Percentiles rank a stretch among this genome's conserved stretches.
These are phyloP conservation scores for Ardeotis arabs DNA, from an alignment of 2,113 vertebrate genomes.

Conservation along the genomic window DNA sequence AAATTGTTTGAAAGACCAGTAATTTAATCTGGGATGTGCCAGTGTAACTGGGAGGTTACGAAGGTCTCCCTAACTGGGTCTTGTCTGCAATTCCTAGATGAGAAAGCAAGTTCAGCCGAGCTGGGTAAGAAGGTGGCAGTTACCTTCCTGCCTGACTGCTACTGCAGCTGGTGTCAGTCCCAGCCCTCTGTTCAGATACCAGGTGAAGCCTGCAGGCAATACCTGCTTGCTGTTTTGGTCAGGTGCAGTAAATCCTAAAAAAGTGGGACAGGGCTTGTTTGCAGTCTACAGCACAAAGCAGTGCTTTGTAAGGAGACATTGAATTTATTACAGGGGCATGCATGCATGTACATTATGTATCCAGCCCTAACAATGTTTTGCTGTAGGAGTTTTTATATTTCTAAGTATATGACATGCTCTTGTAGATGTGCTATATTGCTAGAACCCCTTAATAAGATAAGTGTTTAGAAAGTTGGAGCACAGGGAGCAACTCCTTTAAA, in stretches of 20 bases:
- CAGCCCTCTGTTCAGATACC: neutral
- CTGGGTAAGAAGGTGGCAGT: neutral
- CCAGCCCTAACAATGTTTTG: neutral
- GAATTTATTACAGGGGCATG: neutral
- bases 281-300: neutral
- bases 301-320: neutral
- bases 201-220: slow-evolving; percentile 18
- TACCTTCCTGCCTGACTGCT: neutral
- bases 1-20: neutral
- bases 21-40: neutral
- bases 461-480: neutral
- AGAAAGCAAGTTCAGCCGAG: neutral
- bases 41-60: neutral
- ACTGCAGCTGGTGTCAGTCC: neutral
- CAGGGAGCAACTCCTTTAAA: neutral
- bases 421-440: neutral
- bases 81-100: neutral
- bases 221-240: neutral
- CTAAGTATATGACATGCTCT: neutral
- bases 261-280: neutral
- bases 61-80: neutral
- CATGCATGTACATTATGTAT: neutral
- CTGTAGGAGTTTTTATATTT: neutral
- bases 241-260: neutral
- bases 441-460: neutral